Percentiles rank a stretch among this genome's conserved stretches.
phyloP scores from a whole-genome alignment of 2,888 invertebrate species.

The Blomia tropicalis region DNA sequence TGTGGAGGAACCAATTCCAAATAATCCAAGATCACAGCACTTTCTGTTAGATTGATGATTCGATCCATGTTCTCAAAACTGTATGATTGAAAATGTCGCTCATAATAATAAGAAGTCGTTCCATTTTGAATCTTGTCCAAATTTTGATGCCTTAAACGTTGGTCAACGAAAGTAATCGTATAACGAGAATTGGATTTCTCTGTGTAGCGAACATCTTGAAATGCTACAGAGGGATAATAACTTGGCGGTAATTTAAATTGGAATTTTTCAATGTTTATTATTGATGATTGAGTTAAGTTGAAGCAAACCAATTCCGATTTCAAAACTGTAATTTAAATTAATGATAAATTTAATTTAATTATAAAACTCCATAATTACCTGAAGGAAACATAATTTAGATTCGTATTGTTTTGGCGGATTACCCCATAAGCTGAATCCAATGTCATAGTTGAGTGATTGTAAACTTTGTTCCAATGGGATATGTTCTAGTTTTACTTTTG shows the following conservation, averaged over 20 bases:
- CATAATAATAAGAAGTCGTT: background rate
- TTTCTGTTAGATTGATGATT: background rate
- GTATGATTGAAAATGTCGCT: background rate
- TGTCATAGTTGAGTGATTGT: background rate
- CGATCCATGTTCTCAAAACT: background rate
- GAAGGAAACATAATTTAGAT: background rate
- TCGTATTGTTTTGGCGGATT: background rate
- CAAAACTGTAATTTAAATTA: too few species aligned
- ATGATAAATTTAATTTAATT: too few species aligned
- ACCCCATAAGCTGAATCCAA: background rate
- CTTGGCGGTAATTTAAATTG: background rate
- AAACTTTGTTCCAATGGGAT: background rate
- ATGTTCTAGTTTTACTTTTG: background rate
- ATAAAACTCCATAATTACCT: too few species aligned
- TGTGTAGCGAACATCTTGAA: constrained; percentile 2
- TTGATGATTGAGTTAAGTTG: too few species aligned
- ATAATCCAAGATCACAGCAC: background rate
- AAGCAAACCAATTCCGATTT: too few species aligned
- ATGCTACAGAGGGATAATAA: background rate
- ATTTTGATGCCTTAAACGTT: too few species aligned
- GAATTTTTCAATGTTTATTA: background rate
- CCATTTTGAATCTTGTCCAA: background rate
- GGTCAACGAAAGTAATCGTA: background rate
- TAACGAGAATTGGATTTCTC: background rate
- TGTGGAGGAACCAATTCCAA: background rate